Evolutionary conservation across 2,113 vertebrate genomes (phyloP).

Genomic region (Rhagologus leucostigma): DNA sequence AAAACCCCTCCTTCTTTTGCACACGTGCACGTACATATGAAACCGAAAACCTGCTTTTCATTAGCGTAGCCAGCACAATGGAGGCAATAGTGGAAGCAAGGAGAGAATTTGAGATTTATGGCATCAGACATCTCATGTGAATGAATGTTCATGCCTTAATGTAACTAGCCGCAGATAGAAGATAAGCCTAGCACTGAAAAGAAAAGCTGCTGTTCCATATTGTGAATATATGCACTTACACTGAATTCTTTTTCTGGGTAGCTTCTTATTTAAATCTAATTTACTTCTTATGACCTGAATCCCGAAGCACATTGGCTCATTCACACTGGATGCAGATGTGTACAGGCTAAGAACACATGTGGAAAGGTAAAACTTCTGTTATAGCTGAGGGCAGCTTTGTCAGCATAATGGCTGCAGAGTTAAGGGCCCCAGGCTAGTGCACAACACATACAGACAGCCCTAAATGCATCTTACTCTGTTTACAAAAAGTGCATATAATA

Average conservation of each 20-base stretch:
- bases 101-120: conserved; percentile 46
- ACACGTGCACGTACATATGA: background rate
- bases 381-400: background rate
- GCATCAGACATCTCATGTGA: background rate
- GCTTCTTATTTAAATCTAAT: background rate
- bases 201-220: background rate
- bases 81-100: conserved; percentile 14
- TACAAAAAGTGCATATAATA: background rate
- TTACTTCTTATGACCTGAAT: background rate
- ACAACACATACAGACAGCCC: background rate
- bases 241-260: background rate
- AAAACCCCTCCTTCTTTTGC: background rate
- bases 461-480: background rate
- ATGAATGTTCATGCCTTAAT: conserved; percentile 18
- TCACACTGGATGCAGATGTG: background rate
- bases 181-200: conserved; percentile 14
- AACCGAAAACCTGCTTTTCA: conserved; percentile 25
- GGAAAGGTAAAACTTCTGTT: conserved; percentile 12
- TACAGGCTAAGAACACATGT: background rate
- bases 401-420: background rate
- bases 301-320: background rate
- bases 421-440: background rate
- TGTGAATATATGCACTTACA: background rate
- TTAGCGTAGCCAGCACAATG: conserved; percentile 3
- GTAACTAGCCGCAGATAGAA: background rate